Percentiles rank a stretch among this genome's conserved stretches.
These are phyloP conservation scores for Trissolcus basalis DNA, from an alignment of 1,140 invertebrate genomes.

Conservation along the genomic window DNA sequence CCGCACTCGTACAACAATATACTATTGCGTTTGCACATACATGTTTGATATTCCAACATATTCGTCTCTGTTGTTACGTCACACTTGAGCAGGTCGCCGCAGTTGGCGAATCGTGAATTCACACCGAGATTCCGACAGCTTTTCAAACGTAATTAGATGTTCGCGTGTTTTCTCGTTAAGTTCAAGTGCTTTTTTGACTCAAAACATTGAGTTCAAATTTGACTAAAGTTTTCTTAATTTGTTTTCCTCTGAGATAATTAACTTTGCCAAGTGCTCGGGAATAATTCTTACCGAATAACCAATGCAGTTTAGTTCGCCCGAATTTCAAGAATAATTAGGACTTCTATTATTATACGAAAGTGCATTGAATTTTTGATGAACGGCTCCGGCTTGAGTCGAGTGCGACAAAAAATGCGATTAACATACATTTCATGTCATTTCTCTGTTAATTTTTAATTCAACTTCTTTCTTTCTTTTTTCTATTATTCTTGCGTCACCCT, in stretches of 20 bases:
- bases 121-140: slow-evolving; percentile 10
- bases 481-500: no score
- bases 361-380: neutral
- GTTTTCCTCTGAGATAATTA: neutral
- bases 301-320: neutral
- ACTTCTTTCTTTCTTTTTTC: no score
- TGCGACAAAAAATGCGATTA: slow-evolving; percentile 5
- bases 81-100: slow-evolving; percentile 13
- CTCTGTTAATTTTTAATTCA: neutral
- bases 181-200: neutral
- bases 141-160: slow-evolving; percentile 19
- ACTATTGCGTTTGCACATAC: no score
- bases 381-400: neutral
- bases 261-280: neutral
- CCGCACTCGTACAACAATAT: no score
- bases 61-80: slow-evolving; percentile 36
- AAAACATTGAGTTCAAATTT: neutral
- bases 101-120: slow-evolving; percentile 40
- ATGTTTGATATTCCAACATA: slow-evolving; percentile 42
- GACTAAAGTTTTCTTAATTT: neutral
- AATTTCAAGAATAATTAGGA: slow-evolving; percentile 3
- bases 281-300: neutral
- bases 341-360: neutral
- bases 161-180: neutral
- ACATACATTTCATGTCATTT: slow-evolving; percentile 1